phyloP scores from a whole-genome alignment of 1,140 invertebrate genomes.

The Trichoplusia ni region DNA sequence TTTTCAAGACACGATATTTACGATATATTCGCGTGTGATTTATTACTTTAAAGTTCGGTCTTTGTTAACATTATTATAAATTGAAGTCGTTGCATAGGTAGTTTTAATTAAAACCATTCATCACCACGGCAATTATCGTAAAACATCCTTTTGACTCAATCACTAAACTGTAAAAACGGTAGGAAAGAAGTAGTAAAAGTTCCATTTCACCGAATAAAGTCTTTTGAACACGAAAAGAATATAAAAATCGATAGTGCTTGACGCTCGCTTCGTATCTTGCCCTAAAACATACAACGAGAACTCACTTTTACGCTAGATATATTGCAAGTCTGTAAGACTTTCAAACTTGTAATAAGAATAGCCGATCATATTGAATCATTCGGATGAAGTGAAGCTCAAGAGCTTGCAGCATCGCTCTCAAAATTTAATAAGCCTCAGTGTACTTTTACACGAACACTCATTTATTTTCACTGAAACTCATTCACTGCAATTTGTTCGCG shows the following conservation, averaged over 20 bases:
- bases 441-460: conserved; percentile 14
- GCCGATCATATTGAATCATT: neutral
- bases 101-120: conserved; percentile 53
- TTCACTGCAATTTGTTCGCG: conserved; percentile 24
- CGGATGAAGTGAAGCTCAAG: neutral
- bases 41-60: conserved; percentile 15
- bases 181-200: too few relatives aligned
- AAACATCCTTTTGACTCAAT: neutral
- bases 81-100: conserved; percentile 48
- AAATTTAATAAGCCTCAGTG: conserved; percentile 16
- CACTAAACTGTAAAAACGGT: neutral
- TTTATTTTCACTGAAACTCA: conserved; percentile 20
- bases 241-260: neutral
- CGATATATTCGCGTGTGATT: conserved; percentile 8
- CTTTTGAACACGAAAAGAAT: too few relatives aligned
- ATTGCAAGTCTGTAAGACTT: neutral
- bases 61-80: too few relatives aligned
- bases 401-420: neutral
- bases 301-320: too few relatives aligned
- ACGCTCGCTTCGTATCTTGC: too few relatives aligned
- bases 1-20: conserved; percentile 15
- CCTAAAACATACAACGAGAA: too few relatives aligned
- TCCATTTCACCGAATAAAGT: too few relatives aligned
- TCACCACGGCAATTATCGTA: conserved; percentile 31
- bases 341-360: neutral